These are phyloP conservation scores for Podiceps cristatus DNA, from an alignment of 2,113 vertebrate genomes.

Conservation along the genomic window DNA sequence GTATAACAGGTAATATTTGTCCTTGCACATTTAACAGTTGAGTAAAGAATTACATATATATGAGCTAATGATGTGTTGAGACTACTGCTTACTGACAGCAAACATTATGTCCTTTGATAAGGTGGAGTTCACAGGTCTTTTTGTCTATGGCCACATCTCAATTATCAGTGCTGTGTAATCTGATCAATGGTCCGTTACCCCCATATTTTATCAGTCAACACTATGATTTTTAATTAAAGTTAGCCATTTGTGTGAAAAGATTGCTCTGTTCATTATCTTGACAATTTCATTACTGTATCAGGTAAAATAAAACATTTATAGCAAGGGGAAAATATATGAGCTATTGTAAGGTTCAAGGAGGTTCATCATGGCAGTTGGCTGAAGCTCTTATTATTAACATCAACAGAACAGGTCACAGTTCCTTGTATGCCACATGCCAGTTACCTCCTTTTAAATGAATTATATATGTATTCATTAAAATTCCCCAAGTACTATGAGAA, in stretches of 20 bases:
- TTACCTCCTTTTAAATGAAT: conserved; percentile 51
- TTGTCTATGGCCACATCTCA: conserved; percentile 1
- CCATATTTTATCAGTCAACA: conserved; percentile 61
- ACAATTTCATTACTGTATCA: conserved; percentile 73
- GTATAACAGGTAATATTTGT: conserved; percentile 30
- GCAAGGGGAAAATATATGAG: conserved; percentile 55
- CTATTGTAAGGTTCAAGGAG: conserved; percentile 53
- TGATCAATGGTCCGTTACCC: conserved; percentile 59
- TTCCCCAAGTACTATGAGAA: background rate
- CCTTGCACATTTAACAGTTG: conserved; percentile 36
- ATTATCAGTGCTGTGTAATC: conserved; percentile 34
- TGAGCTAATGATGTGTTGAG: conserved; percentile 59
- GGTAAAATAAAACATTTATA: conserved; percentile 74
- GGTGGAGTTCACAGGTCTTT: conserved; percentile 43
- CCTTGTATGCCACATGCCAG: background rate
- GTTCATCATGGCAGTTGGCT: conserved; percentile 28
- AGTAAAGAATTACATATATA: conserved; percentile 28
- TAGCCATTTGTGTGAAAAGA: conserved; percentile 70
- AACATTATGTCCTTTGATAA: background rate
- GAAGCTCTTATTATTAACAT: conserved; percentile 59
- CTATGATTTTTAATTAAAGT: conserved; percentile 71
- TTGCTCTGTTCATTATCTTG: conserved; percentile 74
- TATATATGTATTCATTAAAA: conserved; percentile 47
- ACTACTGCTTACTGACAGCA: background rate
- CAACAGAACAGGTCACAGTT: conserved; percentile 51